Evolutionary conservation across 2,888 invertebrate genomes (phyloP), one percentile per base, ranked within the genome.

Genomic region (Petrolisthes manimaculis): DNA sequence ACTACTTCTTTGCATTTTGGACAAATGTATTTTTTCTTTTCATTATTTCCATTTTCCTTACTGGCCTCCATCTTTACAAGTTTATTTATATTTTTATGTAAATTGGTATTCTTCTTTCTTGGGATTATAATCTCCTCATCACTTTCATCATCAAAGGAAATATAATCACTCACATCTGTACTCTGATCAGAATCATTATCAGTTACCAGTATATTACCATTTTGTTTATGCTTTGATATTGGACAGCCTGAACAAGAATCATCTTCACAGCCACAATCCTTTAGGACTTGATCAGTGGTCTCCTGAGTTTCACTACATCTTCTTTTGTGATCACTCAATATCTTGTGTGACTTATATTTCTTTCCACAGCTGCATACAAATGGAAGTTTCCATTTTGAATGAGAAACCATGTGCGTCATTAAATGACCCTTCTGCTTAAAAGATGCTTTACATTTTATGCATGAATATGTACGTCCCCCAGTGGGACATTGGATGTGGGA

Each of bases 361-460:
- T 37, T 37, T 37, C 37, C 37, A 37, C 37, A 37, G 37, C 37
- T 37, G 37, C 37, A 37, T 37, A 37, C 37, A 37, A 37, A 37
- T 37, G 37, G 37, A 37, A 37, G 37, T 37, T 37, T 37, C 37
- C 37, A 37, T 37, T 37, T 37, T 37, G 37, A 37, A 37, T 37
- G 37, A 37, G 37, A 37, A 37, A 37, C 0, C 37, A 79, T 21
- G 21, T 85, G 67, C 12, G 67, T 37, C 37, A 12, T 37, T 6
- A 80, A 74, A 14, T 77, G 81, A 37, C 53, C 18, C 24, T 71
- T 81, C 55, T 80, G 81, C 53, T 55, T 81, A 81, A 86, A 86
- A 6, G 81, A 6, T n/a, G 51, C 80, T 5, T 14, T 54, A 71
- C 86, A 86, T 24, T 37, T 4, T 4, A 18, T 81, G 18, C 86